Conservation (phyloP, 2,888 invertebrate species). For the Polymixis flavicincta region DNA sequence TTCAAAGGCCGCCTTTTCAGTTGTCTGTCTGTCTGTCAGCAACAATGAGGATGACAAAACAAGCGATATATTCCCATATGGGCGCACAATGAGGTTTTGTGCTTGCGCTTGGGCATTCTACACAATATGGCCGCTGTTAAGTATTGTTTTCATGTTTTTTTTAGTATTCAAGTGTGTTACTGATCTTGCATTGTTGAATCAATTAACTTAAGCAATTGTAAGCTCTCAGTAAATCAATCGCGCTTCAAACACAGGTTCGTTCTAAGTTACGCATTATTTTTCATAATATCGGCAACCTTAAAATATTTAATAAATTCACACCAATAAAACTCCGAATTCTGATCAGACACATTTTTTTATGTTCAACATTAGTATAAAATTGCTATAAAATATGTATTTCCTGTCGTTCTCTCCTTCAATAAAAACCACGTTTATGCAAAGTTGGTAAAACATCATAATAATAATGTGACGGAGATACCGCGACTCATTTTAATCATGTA, state of each 20-base stretch:
- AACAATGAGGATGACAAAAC: conserved; percentile 89
- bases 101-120: conserved; percentile 71
- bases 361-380: conserved; percentile 58
- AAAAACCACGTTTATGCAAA: conserved; percentile 63
- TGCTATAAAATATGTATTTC: conserved; percentile 63
- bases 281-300: conserved; percentile 30
- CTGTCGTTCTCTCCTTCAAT: conserved; percentile 54
- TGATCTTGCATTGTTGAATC: conserved; percentile 57
- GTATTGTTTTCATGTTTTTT: conserved; percentile 79
- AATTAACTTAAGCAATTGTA: conserved; percentile 51
- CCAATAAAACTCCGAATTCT: conserved; percentile 43
- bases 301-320: conserved; percentile 42
- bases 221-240: conserved; percentile 7
- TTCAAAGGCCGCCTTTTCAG: conserved; percentile 89
- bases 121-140: conserved; percentile 76
- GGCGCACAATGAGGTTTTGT: conserved; percentile 87
- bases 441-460: conserved; percentile 43
- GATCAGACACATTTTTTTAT: conserved; percentile 46
- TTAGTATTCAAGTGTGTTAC: conserved; percentile 65
- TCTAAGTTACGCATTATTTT: conserved; percentile 14
- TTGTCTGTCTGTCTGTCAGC: conserved; percentile 88
- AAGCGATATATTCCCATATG: conserved; percentile 89
- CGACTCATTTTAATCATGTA: conserved; percentile 60
- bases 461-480: conserved; percentile 37
- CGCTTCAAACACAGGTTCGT: not conserved